Percentiles rank a stretch among this genome's conserved stretches.
These are phyloP conservation scores for Drosophila santomea DNA, from an alignment of 1,140 invertebrate species.

Conservation along the genomic window DNA sequence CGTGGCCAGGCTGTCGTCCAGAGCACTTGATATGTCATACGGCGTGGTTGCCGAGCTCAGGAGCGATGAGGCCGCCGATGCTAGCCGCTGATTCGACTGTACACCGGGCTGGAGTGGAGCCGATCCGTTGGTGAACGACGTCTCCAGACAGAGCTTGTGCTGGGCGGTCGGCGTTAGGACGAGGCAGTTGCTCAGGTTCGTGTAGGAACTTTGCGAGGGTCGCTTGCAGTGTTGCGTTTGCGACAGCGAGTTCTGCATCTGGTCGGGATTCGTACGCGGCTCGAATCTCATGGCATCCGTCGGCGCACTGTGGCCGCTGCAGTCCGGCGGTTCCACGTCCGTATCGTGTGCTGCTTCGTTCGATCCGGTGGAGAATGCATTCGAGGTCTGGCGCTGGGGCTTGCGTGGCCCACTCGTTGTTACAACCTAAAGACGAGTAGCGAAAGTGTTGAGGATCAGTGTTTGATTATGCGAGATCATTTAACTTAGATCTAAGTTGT, in stretches of 20 bases:
- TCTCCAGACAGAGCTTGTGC: conserved; percentile 89
- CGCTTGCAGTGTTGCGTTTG: conserved; percentile 37
- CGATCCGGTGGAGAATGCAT: conserved; percentile 78
- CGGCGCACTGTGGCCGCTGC: conserved; percentile 1
- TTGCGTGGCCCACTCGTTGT: conserved; percentile 90
- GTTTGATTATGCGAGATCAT: not conserved
- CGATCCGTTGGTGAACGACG: conserved; percentile 89
- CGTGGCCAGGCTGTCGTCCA: conserved; percentile 75
- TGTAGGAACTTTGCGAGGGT: conserved; percentile 69
- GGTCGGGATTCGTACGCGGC: conserved; percentile 5
- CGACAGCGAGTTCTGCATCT: not conserved
- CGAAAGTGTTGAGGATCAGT: conserved; percentile 8
- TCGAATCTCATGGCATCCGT: conserved; percentile 11
- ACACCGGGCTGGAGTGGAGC: not conserved
- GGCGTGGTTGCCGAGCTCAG: conserved; percentile 67
- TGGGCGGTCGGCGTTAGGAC: conserved; percentile 85
- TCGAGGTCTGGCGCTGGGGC: conserved; percentile 87
- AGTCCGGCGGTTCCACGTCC: conserved; percentile 20
- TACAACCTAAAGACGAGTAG: conserved; percentile 88
- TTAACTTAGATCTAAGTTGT: conserved; percentile 14
- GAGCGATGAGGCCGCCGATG: conserved; percentile 84
- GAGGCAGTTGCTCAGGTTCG: conserved; percentile 66
- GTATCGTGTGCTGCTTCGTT: conserved; percentile 67
- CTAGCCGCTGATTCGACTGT: conserved; percentile 2
- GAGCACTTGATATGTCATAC: conserved; percentile 78